Evolutionary conservation across 2,888 invertebrate genomes (phyloP).

Genomic region (Tuta absoluta): DNA sequence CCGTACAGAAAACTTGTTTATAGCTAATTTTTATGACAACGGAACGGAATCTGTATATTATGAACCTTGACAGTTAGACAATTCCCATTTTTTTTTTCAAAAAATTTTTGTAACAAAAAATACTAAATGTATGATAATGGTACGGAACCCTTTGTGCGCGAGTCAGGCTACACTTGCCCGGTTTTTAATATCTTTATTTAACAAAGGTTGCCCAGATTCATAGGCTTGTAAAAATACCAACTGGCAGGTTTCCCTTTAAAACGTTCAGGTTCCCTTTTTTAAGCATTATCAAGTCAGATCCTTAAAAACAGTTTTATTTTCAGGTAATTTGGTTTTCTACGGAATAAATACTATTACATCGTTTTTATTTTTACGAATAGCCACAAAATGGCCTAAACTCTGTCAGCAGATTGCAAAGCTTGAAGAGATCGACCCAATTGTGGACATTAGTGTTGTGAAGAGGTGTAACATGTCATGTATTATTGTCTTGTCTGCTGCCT

Average conservation of each 20-base stretch:
- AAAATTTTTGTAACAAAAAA: too few relatives aligned
- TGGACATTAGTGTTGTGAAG: conserved; percentile 44
- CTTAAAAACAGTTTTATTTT: conserved; percentile 33
- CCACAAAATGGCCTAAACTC: conserved; percentile 57
- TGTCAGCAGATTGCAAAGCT: conserved; percentile 48
- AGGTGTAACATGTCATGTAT: conserved; percentile 51
- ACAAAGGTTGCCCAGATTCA: too few relatives aligned
- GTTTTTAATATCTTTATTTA: too few relatives aligned
- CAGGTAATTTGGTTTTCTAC: conserved; percentile 55
- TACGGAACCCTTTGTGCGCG: too few relatives aligned
- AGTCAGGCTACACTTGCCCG: too few relatives aligned
- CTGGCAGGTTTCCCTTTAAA: neutral
- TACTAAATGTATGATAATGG: too few relatives aligned
- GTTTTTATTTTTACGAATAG: conserved; percentile 52
- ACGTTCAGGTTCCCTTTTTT: neutral
- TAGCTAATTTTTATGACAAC: too few relatives aligned
- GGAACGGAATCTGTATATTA: too few relatives aligned
- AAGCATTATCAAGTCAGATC: neutral
- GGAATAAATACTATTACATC: conserved; percentile 46
- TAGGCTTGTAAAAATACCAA: too few relatives aligned
- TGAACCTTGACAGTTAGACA: too few relatives aligned
- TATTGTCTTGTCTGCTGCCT: conserved; percentile 47
- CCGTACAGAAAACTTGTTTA: too few relatives aligned
- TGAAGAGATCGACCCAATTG: conserved; percentile 52
- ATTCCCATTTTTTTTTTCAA: too few relatives aligned